Conservation (phyloP, 2,888 invertebrate species). For the Euplexia lucipara region DNA sequence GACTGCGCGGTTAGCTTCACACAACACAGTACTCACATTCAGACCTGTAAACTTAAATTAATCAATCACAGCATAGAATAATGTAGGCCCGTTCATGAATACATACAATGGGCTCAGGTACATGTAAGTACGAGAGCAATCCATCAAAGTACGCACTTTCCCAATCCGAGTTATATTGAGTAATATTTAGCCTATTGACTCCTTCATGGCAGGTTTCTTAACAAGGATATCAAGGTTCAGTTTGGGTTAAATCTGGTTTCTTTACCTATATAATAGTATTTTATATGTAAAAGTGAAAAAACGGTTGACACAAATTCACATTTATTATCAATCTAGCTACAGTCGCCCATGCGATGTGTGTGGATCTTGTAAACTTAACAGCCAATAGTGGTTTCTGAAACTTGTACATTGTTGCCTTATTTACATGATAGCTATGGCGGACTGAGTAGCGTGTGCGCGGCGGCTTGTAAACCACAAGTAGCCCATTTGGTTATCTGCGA, state of each 20-base stretch:
- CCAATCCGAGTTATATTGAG: conserved; percentile 36
- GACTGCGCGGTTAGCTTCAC: conserved; percentile 17
- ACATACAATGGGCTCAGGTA: conserved; percentile 45
- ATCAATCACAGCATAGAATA: conserved; percentile 61
- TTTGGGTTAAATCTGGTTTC: conserved; percentile 8
- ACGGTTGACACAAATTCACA: conserved; percentile 1
- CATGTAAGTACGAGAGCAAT: conserved; percentile 48
- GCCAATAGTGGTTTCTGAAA: conserved; percentile 30
- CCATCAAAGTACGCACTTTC: conserved; percentile 55
- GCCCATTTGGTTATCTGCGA: conserved; percentile 64
- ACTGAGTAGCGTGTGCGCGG: conserved; percentile 39
- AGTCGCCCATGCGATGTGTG: conserved; percentile 6
- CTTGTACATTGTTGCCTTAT: conserved; percentile 53
- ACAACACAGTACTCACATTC: conserved; percentile 23
- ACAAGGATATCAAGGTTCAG: conserved; percentile 5
- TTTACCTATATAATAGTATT: conserved; percentile 1
- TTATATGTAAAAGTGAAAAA: neutral
- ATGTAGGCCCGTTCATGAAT: conserved; percentile 50
- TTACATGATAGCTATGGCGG: conserved; percentile 37
- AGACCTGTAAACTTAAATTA: conserved; percentile 49
- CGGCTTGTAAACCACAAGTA: conserved; percentile 66
- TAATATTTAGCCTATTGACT: conserved; percentile 41
- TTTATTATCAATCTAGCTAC: conserved; percentile 13
- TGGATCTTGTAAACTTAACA: conserved; percentile 43
- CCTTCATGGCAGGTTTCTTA: conserved; percentile 9